Base-by-base conservation (phyloP, 2,888 invertebrate species). In the Orthosia cruda region DNA sequence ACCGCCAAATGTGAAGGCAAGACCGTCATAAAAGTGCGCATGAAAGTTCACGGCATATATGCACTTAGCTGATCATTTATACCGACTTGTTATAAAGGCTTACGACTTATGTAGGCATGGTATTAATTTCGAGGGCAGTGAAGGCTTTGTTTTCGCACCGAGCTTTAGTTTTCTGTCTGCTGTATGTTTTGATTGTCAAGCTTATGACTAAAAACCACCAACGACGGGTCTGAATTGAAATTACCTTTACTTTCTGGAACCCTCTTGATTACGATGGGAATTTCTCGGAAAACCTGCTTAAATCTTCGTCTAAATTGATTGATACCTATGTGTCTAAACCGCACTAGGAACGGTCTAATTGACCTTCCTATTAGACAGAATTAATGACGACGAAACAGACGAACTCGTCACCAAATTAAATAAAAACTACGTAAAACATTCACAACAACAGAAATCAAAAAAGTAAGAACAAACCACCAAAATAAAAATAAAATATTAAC, bases 61-160 rank as follows among this genome's bases (percentile, higher is more conserved):
- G 74, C 72, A 75, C 71, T 73, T 81, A 81, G 55, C 45, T 85
- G 66, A 81, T 85, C 81, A 75, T 73, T 26, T 66, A 58, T 57
- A 61, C 7, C 32, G 11, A 2, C 11, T 15, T 74, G 54, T 50
- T 62, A 32, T 54, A 40, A 52, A 18, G 23, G 40, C 2, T 26
- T 45, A 52, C 15, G n/a, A 26, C 26, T 20, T 80, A 50, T 61
- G 74, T 15, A 45, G 54, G 20, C 40, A 61, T 55, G 20, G 20
- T 49, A 80, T 73, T 54, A 73, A 12, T 49, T 61, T 61, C 49
- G 3, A 4, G 54, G 54, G 12, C 54, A 40, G 23, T 0, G 3
- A 12, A 32, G 47, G 12, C 26, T 64, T 50, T 52, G 50, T 61
- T 78, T 65, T 65, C 4, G 12, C 13, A 5, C 20, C 7, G 1